Conservation (phyloP, 2,888 invertebrate species). For the Lochmaea capreae region DNA sequence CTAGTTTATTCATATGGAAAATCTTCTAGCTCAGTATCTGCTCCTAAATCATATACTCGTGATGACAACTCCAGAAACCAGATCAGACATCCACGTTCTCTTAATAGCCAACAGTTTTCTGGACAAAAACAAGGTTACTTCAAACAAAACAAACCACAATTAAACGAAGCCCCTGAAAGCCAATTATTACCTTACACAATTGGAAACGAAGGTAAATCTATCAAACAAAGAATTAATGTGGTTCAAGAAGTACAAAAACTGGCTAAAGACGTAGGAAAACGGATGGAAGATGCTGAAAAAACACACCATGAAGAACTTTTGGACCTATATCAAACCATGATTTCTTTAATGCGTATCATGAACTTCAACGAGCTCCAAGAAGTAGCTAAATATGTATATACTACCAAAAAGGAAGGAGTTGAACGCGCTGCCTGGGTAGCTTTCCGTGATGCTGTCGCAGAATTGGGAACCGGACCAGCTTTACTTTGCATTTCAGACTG, state of each 20-base stretch:
- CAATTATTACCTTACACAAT: conserved; percentile 67
- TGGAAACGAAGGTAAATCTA: conserved; percentile 67
- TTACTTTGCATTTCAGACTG: conserved; percentile 71
- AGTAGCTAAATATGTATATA: conserved; percentile 68
- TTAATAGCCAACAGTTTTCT: conserved; percentile 4
- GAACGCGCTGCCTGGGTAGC: conserved; percentile 70
- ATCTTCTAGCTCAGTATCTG: conserved; percentile 56
- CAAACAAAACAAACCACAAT: conserved; percentile 55
- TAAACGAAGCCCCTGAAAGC: conserved; percentile 63
- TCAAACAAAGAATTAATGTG: conserved; percentile 55
- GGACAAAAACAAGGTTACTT: conserved; percentile 44
- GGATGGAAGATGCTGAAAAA: conserved; percentile 70
- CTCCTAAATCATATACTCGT: conserved; percentile 26
- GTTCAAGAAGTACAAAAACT: conserved; percentile 60
- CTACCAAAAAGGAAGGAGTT: conserved; percentile 56
- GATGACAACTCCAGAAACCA: neutral
- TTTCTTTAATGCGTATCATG: conserved; percentile 72
- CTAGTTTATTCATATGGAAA: conserved; percentile 69
- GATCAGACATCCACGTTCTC: conserved; percentile 33
- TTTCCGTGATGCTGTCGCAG: conserved; percentile 74
- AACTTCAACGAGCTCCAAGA: conserved; percentile 71
- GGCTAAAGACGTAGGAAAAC: conserved; percentile 71
- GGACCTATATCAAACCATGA: conserved; percentile 73
- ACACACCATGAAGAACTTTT: conserved; percentile 71
- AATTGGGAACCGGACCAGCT: conserved; percentile 77